phyloP scores from a whole-genome alignment of 2,888 invertebrate genomes.

The Linnaemya vulpina region DNA sequence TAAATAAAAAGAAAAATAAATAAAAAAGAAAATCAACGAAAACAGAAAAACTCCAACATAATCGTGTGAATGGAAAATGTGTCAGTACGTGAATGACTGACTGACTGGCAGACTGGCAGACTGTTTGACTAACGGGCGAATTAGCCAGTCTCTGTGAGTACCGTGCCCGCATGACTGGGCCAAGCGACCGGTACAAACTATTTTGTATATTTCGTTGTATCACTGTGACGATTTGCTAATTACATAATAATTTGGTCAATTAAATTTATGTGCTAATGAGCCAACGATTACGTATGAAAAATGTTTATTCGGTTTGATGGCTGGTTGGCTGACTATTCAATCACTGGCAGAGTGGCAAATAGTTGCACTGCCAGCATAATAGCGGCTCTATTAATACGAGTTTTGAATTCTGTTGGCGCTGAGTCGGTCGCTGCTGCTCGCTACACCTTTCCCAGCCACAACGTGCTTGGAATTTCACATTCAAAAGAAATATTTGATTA shows the following conservation, averaged over 20 bases:
- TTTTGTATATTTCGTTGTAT: constrained; percentile 4
- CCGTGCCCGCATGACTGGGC: constrained; percentile 34
- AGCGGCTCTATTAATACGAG: constrained; percentile 28
- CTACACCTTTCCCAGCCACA: constrained; percentile 52
- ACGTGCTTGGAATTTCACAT: constrained; percentile 56
- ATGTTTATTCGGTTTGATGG: constrained; percentile 49
- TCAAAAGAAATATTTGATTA: constrained; percentile 50
- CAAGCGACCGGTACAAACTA: constrained; percentile 56
- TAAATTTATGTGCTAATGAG: constrained; percentile 79
- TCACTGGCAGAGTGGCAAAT: constrained; percentile 27
- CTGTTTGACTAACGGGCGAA: too few species aligned
- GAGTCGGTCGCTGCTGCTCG: constrained; percentile 27
- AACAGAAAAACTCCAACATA: constrained; percentile 43
- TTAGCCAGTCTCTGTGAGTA: constrained; percentile 3
- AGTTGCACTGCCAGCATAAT: constrained; percentile 10
- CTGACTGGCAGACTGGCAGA: neutral
- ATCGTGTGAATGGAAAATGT: constrained; percentile 56
- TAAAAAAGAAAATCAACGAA: too few species aligned
- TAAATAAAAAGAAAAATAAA: too few species aligned
- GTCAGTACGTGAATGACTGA: constrained; percentile 44
- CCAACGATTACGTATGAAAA: constrained; percentile 75
- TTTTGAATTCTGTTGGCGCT: constrained; percentile 58
- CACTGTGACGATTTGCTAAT: constrained; percentile 76
- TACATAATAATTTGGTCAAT: constrained; percentile 81
- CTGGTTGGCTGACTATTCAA: neutral